Evolutionary conservation across 2,113 vertebrate species (phyloP).

Genomic region (Sander lucioperca): DNA sequence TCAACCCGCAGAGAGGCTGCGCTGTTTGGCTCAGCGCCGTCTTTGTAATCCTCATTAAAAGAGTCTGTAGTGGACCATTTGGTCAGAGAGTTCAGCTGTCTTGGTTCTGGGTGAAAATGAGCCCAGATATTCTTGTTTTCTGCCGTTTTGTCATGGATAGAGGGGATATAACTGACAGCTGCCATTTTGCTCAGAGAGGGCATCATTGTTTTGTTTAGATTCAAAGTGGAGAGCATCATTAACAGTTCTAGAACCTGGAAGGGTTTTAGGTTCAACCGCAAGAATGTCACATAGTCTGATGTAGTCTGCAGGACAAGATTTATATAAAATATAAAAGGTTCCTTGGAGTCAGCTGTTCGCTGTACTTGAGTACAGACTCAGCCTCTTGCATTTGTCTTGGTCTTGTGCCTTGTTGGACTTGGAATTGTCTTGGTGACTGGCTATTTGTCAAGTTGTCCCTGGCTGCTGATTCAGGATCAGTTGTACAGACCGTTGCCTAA

Average conservation of each 20-base stretch:
- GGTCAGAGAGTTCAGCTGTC: not conserved
- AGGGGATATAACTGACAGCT: conserved; percentile 29
- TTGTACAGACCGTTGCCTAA: no score
- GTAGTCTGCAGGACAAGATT: not conserved
- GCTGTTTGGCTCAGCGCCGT: not conserved
- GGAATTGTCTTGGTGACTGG: no score
- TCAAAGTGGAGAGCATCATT: conserved; percentile 7
- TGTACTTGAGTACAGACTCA: no score
- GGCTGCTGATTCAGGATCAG: no score
- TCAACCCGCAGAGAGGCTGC: not conserved
- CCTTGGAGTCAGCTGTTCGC: no score
- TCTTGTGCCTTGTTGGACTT: no score
- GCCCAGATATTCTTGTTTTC: conserved; percentile 3
- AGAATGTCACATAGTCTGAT: not conserved
- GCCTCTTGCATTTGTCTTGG: no score
- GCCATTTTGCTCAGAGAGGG: conserved; percentile 37
- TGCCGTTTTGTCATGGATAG: not conserved
- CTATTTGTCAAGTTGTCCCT: no score
- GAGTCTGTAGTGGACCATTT: not conserved
- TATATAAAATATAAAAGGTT: no score
- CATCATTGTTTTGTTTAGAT: conserved; percentile 34
- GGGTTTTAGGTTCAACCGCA: not conserved
- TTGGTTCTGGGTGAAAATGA: not conserved
- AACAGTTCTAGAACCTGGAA: conserved; percentile 21
- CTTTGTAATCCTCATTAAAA: no score